Percentiles rank a stretch among this genome's conserved stretches.
Evolutionary conservation across 2,888 invertebrate genomes (phyloP).

Genomic region (Byasa hedistus): DNA sequence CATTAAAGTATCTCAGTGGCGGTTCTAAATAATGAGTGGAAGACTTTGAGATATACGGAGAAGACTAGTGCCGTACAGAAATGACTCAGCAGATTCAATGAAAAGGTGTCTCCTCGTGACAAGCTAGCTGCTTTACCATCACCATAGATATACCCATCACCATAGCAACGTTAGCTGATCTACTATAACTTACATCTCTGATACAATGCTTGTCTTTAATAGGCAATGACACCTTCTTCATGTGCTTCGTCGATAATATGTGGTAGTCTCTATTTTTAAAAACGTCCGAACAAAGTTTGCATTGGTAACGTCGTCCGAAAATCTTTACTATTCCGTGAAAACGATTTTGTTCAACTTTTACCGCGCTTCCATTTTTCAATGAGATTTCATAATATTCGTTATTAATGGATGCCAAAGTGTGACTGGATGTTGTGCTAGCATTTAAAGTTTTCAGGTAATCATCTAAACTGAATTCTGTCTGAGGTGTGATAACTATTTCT

Average conservation of each 20-base stretch:
- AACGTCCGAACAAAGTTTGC: constrained; percentile 5
- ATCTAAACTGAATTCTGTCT: neutral
- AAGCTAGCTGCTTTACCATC: no score
- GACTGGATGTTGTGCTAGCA: neutral
- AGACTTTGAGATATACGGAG: no score
- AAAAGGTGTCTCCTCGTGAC: no score
- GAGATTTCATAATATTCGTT: neutral
- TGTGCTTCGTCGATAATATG: neutral
- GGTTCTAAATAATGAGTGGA: no score
- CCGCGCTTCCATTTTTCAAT: neutral
- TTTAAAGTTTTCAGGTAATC: constrained; percentile 4
- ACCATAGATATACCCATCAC: no score
- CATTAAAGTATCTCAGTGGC: no score
- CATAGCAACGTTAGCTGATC: no score
- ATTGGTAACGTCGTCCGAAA: neutral
- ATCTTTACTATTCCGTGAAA: constrained; percentile 9
- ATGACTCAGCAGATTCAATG: no score
- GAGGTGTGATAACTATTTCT: neutral
- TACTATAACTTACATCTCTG: constrained; percentile 15
- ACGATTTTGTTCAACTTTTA: neutral
- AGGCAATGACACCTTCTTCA: neutral
- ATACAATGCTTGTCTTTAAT: constrained; percentile 19
- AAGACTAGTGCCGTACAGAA: no score
- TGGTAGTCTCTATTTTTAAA: constrained; percentile 4
- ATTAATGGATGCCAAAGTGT: neutral